Evolutionary conservation across 2,113 vertebrate genomes (phyloP).

Genomic region (Tinamus guttatus): DNA sequence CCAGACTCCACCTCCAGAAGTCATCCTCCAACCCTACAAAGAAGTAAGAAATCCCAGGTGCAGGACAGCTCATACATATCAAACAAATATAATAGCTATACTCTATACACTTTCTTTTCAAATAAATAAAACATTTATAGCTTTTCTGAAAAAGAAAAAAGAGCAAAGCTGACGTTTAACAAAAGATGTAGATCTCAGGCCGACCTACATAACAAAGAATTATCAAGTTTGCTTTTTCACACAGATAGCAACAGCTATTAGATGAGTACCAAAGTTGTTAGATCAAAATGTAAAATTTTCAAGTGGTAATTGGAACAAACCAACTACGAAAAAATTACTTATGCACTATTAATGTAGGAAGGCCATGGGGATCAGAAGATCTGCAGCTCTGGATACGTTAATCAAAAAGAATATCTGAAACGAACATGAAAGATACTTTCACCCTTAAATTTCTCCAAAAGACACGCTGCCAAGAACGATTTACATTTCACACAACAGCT

Average conservation of each 20-base stretch:
- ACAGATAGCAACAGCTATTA: not conserved
- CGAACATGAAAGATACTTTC: not conserved
- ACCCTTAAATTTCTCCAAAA: not conserved
- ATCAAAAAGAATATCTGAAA: not conserved
- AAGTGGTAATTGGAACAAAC: not conserved
- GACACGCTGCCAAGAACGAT: not conserved
- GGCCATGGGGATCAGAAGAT: not conserved
- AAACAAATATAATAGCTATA: not conserved
- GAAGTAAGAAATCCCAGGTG: not conserved
- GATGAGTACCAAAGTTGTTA: not conserved
- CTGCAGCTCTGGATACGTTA: not conserved
- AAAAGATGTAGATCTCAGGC: not conserved
- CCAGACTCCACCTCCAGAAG: accelerated
- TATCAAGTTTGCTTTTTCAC: accelerated
- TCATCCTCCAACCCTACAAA: not conserved
- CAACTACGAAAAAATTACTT: not conserved
- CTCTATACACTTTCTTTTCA: not conserved
- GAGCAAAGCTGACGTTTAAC: not conserved
- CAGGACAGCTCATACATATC: not conserved
- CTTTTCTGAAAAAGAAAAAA: not conserved
- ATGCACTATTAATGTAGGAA: not conserved
- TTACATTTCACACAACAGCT: not conserved
- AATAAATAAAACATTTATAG: not conserved
- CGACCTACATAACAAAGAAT: not conserved
- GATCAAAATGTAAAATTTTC: not conserved